Evolutionary conservation across 2,888 invertebrate genomes (phyloP), one percentile per base, ranked within the genome.

Genomic region (Chrysina gloriosa): DNA sequence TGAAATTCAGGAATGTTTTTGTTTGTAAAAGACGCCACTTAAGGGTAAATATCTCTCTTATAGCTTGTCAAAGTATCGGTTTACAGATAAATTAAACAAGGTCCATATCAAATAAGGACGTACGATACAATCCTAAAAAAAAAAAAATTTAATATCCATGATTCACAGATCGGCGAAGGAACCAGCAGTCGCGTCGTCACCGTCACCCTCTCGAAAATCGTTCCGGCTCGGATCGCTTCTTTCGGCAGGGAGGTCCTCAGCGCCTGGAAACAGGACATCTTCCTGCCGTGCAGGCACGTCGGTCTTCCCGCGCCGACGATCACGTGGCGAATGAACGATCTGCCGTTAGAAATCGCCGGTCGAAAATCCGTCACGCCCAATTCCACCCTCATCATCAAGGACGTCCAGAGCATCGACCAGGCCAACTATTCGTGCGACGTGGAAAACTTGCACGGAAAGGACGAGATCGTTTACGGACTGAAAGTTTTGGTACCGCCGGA

Each of bases 391-490:
- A 87, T 90, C 56, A 91, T 95, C 71, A 89, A 90, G 81, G 93
- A 91, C 72, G 85, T 92, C 2, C 93, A 94, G 80, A 90, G 90
- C 73, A 89, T 89, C 19, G 96, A 96, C 82, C 92, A 92, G 74
- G 95, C 94, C 9, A 96, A 96, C 84, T 97, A 96, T 82, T 94
- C 95, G 0, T 97, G 96, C 79, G 85, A 87, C 31, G 95, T 95
- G 0, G 93, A 94, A 78, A 96, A 97, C 81, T 87, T 87, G 6
- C 90, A 93, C 83, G 95, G 95, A 1, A 89, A 89, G 65, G 95
- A 95, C 82, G 92, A 92, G 76, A 93, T 95, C 69, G 89, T 91
- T 0, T 95, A 95, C 81, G 88, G 88, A 67, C 86, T 93, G 19
- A 89, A 88, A 75, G 89, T 90, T 56, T 85, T 90, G 83, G 94